phyloP scores from a whole-genome alignment of 2,113 vertebrate species.

The Myodes glareolus region DNA sequence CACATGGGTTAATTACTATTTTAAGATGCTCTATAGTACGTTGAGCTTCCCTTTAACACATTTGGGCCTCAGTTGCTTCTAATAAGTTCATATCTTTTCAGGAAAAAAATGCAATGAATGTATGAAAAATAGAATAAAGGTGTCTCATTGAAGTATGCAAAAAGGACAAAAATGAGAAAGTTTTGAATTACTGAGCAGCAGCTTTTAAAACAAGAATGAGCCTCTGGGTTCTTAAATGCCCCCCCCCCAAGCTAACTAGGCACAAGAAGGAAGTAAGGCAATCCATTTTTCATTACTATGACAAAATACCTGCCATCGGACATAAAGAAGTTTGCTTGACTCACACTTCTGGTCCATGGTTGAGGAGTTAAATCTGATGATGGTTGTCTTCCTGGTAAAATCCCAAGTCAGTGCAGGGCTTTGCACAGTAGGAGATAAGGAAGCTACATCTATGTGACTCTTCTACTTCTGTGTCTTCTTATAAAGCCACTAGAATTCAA shows the following conservation, averaged over 20 bases:
- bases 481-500: not conserved
- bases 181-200: constrained; percentile 11
- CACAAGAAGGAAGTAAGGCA: not conserved
- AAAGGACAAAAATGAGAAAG: not conserved
- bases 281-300: not conserved
- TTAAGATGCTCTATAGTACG: constrained; percentile 53
- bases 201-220: constrained; percentile 42
- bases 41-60: constrained; percentile 41
- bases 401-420: not conserved
- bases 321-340: not conserved
- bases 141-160: not conserved
- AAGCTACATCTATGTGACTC: not conserved
- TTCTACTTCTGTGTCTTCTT: not conserved
- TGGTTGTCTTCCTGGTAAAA: not conserved
- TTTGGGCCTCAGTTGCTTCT: constrained; percentile 17
- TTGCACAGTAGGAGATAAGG: not conserved
- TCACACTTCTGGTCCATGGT: not conserved
- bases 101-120: not conserved
- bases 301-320: not conserved
- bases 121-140: constrained; percentile 46
- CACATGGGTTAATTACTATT: constrained; percentile 59
- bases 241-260: not conserved
- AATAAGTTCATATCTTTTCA: constrained; percentile 31
- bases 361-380: not conserved
- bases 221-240: constrained; percentile 43